Evolutionary conservation across 2,888 invertebrate genomes (phyloP).

Genomic region (Ormyrus labotus): DNA sequence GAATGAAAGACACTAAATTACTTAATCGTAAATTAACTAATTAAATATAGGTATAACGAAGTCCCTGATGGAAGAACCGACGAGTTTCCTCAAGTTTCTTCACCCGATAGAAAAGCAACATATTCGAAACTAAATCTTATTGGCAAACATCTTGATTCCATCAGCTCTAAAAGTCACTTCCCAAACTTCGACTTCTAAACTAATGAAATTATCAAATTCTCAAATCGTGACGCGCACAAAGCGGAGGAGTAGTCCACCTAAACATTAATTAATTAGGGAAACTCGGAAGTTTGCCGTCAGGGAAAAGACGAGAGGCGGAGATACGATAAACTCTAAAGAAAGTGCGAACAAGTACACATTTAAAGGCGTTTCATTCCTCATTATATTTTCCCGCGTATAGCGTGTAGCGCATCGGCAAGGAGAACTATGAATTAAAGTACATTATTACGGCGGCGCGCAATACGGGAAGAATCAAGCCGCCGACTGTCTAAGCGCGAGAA

Average conservation of each 20-base stretch:
- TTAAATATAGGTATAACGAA: neutral
- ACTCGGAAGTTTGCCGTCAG: too few species aligned
- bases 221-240: too few species aligned
- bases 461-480: neutral
- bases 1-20: slow-evolving; percentile 24
- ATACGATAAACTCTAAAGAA: slow-evolving; percentile 36
- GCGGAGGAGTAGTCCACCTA: too few species aligned
- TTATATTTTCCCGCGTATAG: slow-evolving; percentile 33
- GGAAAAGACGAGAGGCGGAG: neutral
- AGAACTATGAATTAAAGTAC: neutral
- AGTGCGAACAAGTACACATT: slow-evolving; percentile 43
- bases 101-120: neutral
- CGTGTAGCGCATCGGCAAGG: slow-evolving; percentile 10
- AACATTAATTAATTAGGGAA: too few species aligned
- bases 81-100: neutral
- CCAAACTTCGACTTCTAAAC: too few species aligned
- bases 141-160: too few species aligned
- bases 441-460: neutral
- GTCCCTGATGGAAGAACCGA: too few species aligned
- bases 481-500: neutral
- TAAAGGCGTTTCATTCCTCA: slow-evolving; percentile 26
- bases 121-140: neutral
- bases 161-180: too few species aligned
- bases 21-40: neutral
- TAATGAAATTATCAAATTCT: too few species aligned